Evolutionary conservation across 2,888 invertebrate genomes (phyloP).

Genomic region (Atethmia centrago): DNA sequence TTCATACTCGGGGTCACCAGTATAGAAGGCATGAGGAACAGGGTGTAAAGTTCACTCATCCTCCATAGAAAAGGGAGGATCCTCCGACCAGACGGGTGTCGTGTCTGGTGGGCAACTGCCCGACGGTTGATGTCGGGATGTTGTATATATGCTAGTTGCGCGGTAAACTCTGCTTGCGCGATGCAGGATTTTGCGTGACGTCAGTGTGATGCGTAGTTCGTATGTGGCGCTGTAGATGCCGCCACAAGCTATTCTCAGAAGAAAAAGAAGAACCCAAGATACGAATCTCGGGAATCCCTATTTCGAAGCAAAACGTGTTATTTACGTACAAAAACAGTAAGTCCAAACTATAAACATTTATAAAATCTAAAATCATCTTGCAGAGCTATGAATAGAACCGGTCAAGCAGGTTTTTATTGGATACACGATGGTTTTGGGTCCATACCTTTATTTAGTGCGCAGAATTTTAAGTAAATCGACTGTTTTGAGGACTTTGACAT

Average conservation of each 20-base stretch:
- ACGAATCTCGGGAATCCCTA: slow-evolving; percentile 16
- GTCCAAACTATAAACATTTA: background rate
- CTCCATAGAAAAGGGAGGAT: no score
- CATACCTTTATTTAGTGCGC: background rate
- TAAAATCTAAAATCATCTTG: slow-evolving; percentile 3
- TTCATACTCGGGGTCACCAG: no score
- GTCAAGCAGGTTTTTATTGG: slow-evolving; percentile 20
- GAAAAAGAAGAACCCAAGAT: background rate
- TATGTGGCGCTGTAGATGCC: no score
- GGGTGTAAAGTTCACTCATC: no score
- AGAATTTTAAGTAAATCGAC: background rate
- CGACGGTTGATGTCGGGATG: no score
- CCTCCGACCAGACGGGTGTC: no score
- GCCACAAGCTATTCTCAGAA: background rate
- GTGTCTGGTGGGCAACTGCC: no score
- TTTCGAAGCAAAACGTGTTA: slow-evolving; percentile 13
- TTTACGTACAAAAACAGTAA: slow-evolving; percentile 22
- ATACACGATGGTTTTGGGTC: slow-evolving; percentile 13
- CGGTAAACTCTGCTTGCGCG: no score
- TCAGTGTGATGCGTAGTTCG: no score
- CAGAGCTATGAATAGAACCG: slow-evolving; percentile 26
- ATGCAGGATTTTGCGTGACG: no score
- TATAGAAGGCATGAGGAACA: no score
- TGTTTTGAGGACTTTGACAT: background rate
- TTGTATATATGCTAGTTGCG: no score